phyloP scores from a whole-genome alignment of 2,888 invertebrate genomes.

The Ceraclea dissimilis region DNA sequence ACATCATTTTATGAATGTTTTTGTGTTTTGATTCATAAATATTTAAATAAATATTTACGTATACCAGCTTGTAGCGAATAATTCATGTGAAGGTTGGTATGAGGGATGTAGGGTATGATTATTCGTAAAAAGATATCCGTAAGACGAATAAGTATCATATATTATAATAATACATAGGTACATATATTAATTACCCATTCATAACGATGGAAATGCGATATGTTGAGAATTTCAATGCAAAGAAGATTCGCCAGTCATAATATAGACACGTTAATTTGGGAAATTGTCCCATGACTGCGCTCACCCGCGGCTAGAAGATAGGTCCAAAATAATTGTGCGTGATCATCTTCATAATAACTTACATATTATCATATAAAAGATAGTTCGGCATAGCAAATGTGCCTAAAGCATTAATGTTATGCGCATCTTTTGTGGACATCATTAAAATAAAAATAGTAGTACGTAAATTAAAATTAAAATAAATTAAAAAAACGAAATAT shows the following conservation, averaged over 20 bases:
- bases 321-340: background rate
- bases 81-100: no score
- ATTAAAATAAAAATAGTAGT: constrained; percentile 4
- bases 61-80: no score
- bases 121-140: background rate
- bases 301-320: background rate
- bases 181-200: constrained; percentile 16
- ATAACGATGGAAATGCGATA: constrained; percentile 24
- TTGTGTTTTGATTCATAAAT: no score
- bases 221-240: background rate
- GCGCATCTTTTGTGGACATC: constrained; percentile 8
- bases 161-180: constrained; percentile 6
- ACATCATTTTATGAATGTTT: no score
- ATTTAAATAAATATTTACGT: no score
- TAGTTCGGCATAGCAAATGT: background rate
- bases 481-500: constrained; percentile 14
- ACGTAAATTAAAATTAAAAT: constrained; percentile 14
- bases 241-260: background rate
- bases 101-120: no score
- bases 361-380: background rate
- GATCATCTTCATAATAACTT: background rate
- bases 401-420: constrained; percentile 7
- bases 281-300: background rate
- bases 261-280: background rate
- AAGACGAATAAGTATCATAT: background rate